Evolutionary conservation across 2,797 vertebrate species (phyloP).

Genomic region (Pristis pectinata): DNA sequence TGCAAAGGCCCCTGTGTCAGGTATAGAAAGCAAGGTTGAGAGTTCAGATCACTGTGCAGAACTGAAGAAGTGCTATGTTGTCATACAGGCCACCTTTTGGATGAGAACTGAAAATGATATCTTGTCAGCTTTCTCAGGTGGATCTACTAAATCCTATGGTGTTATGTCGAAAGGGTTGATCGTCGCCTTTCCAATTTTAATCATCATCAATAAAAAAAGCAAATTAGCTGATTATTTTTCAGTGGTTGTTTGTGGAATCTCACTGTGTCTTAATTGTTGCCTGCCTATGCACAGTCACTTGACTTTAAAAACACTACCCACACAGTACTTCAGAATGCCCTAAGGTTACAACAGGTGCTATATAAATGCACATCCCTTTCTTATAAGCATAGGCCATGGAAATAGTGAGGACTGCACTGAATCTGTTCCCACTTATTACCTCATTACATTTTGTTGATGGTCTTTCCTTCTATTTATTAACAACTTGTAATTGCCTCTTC

Average conservation of each 20-base stretch:
- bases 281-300: neutral
- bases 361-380: neutral
- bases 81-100: neutral
- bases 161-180: neutral
- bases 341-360: neutral
- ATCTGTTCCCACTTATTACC: neutral
- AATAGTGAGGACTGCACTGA: neutral
- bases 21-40: neutral
- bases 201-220: neutral
- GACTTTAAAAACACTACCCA: neutral
- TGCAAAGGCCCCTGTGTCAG: neutral
- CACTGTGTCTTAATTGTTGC: neutral
- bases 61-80: too few species aligned
- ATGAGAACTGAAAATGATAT: neutral
- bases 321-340: neutral
- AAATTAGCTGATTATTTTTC: neutral
- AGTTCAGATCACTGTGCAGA: neutral
- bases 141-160: neutral
- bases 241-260: neutral
- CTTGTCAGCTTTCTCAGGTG: neutral
- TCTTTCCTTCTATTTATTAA: neutral
- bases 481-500: conserved; percentile 7
- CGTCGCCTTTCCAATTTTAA: neutral
- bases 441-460: conserved; percentile 3
- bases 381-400: neutral